Conservation (phyloP, 1,140 invertebrate genomes). For the Pemphigus obesinymphae region DNA sequence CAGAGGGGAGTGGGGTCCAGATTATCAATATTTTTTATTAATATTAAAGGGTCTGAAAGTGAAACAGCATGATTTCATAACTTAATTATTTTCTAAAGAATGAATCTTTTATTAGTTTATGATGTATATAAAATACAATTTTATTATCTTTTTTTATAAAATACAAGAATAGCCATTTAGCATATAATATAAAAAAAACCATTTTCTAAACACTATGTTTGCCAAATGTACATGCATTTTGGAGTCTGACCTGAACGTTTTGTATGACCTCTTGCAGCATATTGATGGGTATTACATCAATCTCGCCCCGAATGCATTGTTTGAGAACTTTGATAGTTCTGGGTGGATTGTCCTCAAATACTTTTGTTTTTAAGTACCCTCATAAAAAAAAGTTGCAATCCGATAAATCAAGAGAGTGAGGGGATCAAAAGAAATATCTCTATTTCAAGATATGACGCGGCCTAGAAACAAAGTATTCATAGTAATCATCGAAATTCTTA, state of each 20-base stretch:
- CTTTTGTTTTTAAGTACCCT: background rate
- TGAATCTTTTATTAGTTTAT: background rate
- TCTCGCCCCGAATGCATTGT: background rate
- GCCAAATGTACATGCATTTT: background rate
- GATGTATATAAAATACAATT: background rate
- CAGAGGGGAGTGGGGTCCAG: too few species aligned
- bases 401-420: background rate
- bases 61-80: background rate
- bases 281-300: background rate
- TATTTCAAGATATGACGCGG: conserved; percentile 46
- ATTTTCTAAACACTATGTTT: background rate
- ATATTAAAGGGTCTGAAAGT: background rate
- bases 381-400: background rate
- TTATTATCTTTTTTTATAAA: too few species aligned
- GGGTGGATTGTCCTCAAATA: background rate
- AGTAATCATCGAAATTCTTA: conserved; percentile 44
- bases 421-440: conserved; percentile 12
- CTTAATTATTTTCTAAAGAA: background rate
- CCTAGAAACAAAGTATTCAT: conserved; percentile 44
- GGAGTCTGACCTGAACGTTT: background rate
- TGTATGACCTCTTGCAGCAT: background rate
- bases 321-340: background rate
- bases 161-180: background rate
- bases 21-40: too few species aligned
- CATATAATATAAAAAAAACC: background rate